These are phyloP conservation scores for Falcunculus frontatus DNA, from an alignment of 2,113 vertebrate species.

Conservation along the genomic window DNA sequence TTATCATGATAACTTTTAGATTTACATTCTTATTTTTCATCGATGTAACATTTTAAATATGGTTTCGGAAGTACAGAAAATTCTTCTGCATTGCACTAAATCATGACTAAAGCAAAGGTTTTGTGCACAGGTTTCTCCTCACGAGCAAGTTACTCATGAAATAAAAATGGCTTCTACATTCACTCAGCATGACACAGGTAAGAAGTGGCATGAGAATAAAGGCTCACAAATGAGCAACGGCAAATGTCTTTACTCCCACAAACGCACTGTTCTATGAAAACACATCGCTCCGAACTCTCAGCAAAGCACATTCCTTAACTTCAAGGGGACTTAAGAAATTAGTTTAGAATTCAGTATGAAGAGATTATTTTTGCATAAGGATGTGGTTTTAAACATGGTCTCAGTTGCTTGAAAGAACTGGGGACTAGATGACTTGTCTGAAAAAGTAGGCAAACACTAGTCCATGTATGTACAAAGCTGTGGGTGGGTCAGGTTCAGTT, in stretches of 20 bases:
- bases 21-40: neutral
- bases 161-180: slow-evolving; percentile 53
- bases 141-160: slow-evolving; percentile 54
- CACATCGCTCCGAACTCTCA: neutral
- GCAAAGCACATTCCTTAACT: neutral
- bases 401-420: neutral
- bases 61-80: neutral
- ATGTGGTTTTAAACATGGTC: neutral
- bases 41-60: neutral
- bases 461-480: neutral
- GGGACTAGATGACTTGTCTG: neutral
- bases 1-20: neutral
- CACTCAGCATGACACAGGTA: slow-evolving; percentile 71
- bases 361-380: neutral
- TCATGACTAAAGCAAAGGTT: slow-evolving; percentile 31
- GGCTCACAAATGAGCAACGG: neutral
- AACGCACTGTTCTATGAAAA: neutral
- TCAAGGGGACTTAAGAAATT: neutral
- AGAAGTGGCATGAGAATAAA: neutral
- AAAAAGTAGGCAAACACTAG: neutral
- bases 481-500: neutral
- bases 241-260: neutral
- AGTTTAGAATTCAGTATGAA: neutral
- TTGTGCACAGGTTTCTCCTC: slow-evolving; percentile 65
- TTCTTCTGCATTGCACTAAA: neutral